Evolutionary conservation across 1,140 invertebrate species (phyloP).

Genomic region (Microplitis mediator): DNA sequence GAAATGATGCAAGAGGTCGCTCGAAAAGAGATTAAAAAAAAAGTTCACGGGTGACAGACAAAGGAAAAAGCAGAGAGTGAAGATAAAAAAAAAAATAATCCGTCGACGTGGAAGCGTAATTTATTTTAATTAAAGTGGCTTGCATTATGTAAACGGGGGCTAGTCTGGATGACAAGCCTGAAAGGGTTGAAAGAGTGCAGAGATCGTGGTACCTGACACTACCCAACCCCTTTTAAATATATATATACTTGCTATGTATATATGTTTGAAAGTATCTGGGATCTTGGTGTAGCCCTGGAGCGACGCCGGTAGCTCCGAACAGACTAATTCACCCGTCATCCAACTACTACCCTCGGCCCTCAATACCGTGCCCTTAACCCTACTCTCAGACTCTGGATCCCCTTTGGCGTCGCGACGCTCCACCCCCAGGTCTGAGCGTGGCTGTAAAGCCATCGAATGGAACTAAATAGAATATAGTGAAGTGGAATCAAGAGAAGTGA

Average conservation of each 20-base stretch:
- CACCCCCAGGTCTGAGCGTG: too few relatives aligned
- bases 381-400: conserved; percentile 28
- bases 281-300: conserved; percentile 21
- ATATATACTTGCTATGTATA: conserved; percentile 15
- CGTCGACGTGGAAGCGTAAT: conserved; percentile 50
- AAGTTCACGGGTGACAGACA: conserved; percentile 6
- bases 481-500: background rate
- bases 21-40: conserved; percentile 5
- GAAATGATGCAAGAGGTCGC: too few relatives aligned
- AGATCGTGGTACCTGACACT: conserved; percentile 42
- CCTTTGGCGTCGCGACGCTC: too few relatives aligned
- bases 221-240: conserved; percentile 29
- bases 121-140: conserved; percentile 63
- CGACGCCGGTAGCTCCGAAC: conserved; percentile 30
- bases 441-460: too few relatives aligned
- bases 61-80: conserved; percentile 11
- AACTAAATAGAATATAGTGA: too few relatives aligned
- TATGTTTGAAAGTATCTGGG: background rate
- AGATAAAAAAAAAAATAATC: conserved; percentile 33
- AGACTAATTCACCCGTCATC: conserved; percentile 59
- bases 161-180: conserved; percentile 44
- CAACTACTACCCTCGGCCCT: conserved; percentile 24
- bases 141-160: conserved; percentile 57
- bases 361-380: conserved; percentile 14
- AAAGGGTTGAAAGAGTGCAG: conserved; percentile 56